Percentiles rank a stretch among this genome's conserved stretches.
Evolutionary conservation across 2,888 invertebrate species (phyloP).

Genomic region (Plagodis dolabraria): DNA sequence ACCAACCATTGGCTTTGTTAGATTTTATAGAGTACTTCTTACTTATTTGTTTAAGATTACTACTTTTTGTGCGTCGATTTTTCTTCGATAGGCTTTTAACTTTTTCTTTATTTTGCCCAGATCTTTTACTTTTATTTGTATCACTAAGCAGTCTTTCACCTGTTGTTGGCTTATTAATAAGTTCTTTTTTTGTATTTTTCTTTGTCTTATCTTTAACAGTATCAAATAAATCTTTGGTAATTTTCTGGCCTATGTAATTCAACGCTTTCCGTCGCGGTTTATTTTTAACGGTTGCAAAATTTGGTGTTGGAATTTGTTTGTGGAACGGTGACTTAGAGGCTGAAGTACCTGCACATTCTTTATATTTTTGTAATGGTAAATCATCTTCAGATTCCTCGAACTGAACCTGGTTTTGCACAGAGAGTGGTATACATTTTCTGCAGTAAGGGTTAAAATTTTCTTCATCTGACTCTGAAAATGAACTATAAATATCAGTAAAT

Average conservation of each 20-base stretch:
- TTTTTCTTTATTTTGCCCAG: not conserved
- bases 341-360: not conserved
- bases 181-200: conserved; percentile 1
- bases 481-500: no score
- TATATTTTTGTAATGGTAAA: not conserved
- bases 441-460: no score
- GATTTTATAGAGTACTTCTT: no score
- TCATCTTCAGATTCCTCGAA: not conserved
- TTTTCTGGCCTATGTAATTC: conserved; percentile 12
- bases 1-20: no score
- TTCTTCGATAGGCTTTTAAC: no score
- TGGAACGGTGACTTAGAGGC: conserved; percentile 7
- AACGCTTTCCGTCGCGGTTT: conserved; percentile 12
- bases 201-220: conserved; percentile 1
- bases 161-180: no score
- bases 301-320: conserved; percentile 11
- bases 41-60: no score
- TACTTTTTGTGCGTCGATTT: no score
- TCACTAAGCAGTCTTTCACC: not conserved
- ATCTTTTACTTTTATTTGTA: not conserved
- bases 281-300: conserved; percentile 5
- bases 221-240: conserved; percentile 15
- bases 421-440: no score
- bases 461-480: no score
- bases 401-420: no score